These are phyloP conservation scores for Lophochroa leadbeateri DNA, from an alignment of 2,113 vertebrate genomes.

Conservation along the genomic window DNA sequence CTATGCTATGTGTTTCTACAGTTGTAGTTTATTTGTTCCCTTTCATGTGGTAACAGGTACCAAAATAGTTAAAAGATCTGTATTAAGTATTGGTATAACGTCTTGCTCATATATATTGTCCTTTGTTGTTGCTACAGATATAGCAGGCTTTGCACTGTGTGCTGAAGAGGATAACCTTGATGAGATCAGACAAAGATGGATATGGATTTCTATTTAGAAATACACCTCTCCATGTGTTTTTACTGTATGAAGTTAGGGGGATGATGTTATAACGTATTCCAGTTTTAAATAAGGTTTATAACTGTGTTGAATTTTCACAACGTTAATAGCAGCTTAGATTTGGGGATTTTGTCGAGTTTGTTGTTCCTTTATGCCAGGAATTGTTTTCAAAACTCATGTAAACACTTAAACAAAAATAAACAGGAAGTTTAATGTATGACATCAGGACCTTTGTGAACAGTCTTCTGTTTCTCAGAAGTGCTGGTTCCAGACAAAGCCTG, in stretches of 20 bases:
- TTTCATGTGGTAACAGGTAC: neutral
- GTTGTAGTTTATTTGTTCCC: neutral
- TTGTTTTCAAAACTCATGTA: neutral
- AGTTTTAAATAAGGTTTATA: neutral
- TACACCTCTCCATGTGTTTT: neutral
- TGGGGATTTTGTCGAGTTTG: neutral
- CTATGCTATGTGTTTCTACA: neutral
- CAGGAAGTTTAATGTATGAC: neutral
- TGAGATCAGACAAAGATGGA: neutral
- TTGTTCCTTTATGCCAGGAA: neutral
- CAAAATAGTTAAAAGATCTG: neutral
- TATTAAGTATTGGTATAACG: neutral
- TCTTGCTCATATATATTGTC: neutral
- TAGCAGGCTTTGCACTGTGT: neutral
- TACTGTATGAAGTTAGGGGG: neutral
- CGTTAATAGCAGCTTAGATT: neutral
- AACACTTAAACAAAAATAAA: neutral
- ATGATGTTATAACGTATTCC: neutral
- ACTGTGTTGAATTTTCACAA: neutral
- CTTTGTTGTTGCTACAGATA: neutral
- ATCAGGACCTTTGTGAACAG: neutral
- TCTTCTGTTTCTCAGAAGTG: neutral
- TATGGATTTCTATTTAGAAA: neutral
- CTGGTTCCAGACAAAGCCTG: neutral
- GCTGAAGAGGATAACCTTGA: neutral